These are phyloP conservation scores for Strigamia maritima DNA, from an alignment of 2,888 invertebrate genomes.

Conservation along the genomic window DNA sequence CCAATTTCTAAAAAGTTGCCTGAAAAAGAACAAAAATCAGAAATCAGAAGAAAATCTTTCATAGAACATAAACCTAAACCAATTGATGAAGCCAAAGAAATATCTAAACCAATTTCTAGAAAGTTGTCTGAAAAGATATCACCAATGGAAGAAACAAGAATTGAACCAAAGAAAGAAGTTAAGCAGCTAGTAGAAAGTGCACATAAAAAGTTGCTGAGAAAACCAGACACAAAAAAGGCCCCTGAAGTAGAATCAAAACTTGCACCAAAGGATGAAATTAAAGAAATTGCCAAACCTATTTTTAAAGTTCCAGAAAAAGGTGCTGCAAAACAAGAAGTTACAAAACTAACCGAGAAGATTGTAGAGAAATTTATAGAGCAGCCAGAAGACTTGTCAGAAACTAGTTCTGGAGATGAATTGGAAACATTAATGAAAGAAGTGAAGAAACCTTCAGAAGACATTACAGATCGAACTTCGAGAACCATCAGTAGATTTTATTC, in stretches of 20 bases:
- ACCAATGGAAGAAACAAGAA: neutral
- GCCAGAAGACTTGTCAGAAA: neutral
- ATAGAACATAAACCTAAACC: neutral
- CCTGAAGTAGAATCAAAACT: too few species aligned
- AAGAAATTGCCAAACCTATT: too few species aligned
- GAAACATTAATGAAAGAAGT: constrained; percentile 32
- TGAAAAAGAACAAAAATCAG: neutral
- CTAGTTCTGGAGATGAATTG: neutral
- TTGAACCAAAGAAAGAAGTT: neutral
- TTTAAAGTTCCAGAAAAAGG: too few species aligned
- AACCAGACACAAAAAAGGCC: too few species aligned
- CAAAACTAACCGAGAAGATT: too few species aligned
- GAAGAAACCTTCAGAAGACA: constrained; percentile 44
- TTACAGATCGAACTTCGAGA: neutral
- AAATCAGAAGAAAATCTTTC: neutral
- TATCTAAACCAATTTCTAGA: neutral
- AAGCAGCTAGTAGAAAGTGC: too few species aligned
- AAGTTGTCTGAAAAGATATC: neutral
- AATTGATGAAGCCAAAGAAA: neutral
- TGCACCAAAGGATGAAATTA: too few species aligned
- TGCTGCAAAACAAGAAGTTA: too few species aligned
- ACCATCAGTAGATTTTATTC: neutral
- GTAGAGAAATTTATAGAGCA: neutral
- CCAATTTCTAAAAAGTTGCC: neutral
- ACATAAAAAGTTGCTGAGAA: too few species aligned